Percentiles rank a stretch among this genome's conserved stretches.
phyloP scores from a whole-genome alignment of 2,797 vertebrate species.

The Halcyon chelicuti region DNA sequence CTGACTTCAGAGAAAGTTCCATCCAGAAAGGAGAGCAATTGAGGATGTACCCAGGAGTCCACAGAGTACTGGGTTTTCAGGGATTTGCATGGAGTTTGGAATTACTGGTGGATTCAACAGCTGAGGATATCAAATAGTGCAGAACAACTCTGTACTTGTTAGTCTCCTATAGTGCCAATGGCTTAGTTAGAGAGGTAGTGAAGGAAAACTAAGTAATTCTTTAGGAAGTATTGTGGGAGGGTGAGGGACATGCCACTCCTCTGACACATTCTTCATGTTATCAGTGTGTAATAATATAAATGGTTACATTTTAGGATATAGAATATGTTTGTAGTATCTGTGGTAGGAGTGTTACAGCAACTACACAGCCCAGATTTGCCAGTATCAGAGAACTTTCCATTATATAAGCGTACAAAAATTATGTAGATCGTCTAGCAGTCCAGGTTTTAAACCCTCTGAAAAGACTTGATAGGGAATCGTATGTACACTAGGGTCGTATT shows the following conservation, averaged over 20 bases:
- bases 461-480: neutral
- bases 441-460: neutral
- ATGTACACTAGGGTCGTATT: rapidly evolving
- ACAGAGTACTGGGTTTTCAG: neutral
- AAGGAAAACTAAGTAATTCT: neutral
- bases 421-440: no score
- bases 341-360: neutral
- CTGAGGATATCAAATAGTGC: neutral
- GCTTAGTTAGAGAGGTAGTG: neutral
- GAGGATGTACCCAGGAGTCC: neutral
- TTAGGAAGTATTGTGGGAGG: neutral
- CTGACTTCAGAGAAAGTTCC: neutral
- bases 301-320: neutral
- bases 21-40: neutral
- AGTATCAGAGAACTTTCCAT: neutral
- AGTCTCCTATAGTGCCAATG: neutral
- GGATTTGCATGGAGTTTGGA: neutral
- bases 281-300: neutral
- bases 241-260: neutral
- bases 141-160: neutral
- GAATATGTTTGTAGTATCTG: neutral
- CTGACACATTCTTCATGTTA: neutral
- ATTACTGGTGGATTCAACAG: neutral
- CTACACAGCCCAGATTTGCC: neutral
- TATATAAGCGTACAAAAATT: neutral